Base-by-base conservation (phyloP, 2,797 vertebrate genomes). In the Cyprinella venusta region DNA sequence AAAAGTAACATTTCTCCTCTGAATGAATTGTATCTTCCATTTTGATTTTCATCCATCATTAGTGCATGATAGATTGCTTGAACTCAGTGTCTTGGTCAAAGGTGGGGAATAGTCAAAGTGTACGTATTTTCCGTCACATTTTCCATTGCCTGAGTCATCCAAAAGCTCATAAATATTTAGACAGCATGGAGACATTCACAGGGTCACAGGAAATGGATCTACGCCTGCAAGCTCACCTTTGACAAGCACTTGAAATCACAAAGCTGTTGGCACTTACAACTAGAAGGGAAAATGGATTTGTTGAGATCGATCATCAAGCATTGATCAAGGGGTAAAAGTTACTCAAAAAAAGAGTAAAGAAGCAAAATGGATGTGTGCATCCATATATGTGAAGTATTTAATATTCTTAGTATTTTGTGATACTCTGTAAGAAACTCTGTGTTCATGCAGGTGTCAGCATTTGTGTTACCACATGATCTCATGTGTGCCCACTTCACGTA, bases 81-180 rank as follows among this genome's bases (percentile, higher is more conserved):
- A 77, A 83, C 79, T 82, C 36, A 16, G 21, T 68, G 54, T 84
- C 75, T 76, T 30, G 72, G 72, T 81, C 50, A 71, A 77, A 76
- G 77, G 61, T 76, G 79, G 65, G 69, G 42, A 78, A 77, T 84
- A 56, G 71, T 30, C 50, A 61, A 52, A 15, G 63, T 38, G 69
- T 59, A 48, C 5, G n/a, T 80, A 68, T 78, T 52, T 84, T 79
- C 74, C 19, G 68, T 76, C 68, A 67, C 69, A 74, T 85, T 74
- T 86, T 81, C 71, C 80, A 86, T 24, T 72, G 79, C 76, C 80
- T 86, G 77, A 88, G 83, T 84, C 76, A 80, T 82, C 79, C 72
- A 77, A 50, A 82, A 42, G 56, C 71, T 86, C 76, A 74, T 83
- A 86, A 86, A 88, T 85, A 80, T 86, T 88, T 86, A 77, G 71